Percentiles rank a stretch among this genome's conserved stretches.
Evolutionary conservation across 2,113 vertebrate species (phyloP).

Genomic region (Polypterus bichir): DNA sequence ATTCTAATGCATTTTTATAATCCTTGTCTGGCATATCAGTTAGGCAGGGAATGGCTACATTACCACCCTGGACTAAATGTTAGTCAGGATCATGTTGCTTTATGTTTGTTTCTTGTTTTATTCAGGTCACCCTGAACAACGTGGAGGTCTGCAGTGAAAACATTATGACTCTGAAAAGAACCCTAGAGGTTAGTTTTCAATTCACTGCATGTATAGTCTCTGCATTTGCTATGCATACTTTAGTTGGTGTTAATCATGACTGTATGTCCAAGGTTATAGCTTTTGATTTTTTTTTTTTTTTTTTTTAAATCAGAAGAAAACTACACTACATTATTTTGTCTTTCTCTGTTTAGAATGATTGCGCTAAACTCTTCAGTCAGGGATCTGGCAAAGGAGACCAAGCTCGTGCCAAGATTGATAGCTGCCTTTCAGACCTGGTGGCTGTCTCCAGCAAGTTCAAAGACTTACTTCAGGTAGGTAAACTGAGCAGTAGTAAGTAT

Average conservation of each 20-base stretch:
- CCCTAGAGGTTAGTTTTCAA: conserved; percentile 64
- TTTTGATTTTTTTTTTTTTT: too few relatives aligned
- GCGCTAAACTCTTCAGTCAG: conserved; percentile 78
- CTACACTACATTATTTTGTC: neutral
- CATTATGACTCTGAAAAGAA: conserved; percentile 90
- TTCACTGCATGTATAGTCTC: neutral
- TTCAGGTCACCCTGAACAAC: conserved; percentile 87
- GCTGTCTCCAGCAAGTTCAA: conserved; percentile 83
- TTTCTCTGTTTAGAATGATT: conserved; percentile 66
- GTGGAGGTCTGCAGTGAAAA: conserved; percentile 93
- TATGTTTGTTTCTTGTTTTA: conserved; percentile 5
- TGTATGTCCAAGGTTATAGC: neutral
- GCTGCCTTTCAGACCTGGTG: conserved; percentile 83
- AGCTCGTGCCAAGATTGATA: conserved; percentile 84
- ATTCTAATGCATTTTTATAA: neutral
- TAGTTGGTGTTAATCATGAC: too few relatives aligned
- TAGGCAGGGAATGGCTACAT: too few relatives aligned
- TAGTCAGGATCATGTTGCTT: too few relatives aligned
- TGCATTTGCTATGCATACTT: too few relatives aligned
- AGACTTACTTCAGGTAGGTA: conserved; percentile 83
- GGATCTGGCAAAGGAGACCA: conserved; percentile 66
- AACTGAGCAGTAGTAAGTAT: too few relatives aligned
- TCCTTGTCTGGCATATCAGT: too few relatives aligned
- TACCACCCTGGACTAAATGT: too few relatives aligned
- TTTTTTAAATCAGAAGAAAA: neutral